Percentiles rank a stretch among this genome's conserved stretches.
Evolutionary conservation across 2,113 vertebrate genomes (phyloP).

Genomic region (Bos indicus): DNA sequence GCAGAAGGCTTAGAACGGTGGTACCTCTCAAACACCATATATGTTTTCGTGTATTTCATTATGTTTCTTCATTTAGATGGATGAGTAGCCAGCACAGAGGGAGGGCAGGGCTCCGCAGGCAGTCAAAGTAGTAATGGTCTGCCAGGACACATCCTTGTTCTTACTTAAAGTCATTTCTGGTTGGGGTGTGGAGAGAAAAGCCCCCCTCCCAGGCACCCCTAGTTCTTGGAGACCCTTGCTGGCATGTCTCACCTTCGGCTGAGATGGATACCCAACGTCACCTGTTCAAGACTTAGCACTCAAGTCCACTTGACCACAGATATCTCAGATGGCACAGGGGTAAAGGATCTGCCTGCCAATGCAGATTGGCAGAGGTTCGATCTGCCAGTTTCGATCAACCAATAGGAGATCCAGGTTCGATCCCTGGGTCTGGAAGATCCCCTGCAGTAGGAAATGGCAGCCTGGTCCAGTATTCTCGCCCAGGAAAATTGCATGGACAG

Average conservation of each 20-base stretch:
- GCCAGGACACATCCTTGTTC: not conserved
- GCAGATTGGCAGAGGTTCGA: not conserved
- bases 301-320: not conserved
- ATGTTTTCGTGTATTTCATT: not conserved
- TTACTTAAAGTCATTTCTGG: not conserved
- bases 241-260: not conserved
- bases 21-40: not conserved
- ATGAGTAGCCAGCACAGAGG: not conserved
- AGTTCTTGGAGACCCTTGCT: not conserved
- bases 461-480: not conserved
- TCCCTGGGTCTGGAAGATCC: not conserved
- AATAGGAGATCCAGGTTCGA: not conserved
- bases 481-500: not conserved
- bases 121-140: not conserved
- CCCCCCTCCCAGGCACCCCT: not conserved
- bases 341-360: not conserved
- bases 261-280: not conserved
- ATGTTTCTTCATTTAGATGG: not conserved
- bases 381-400: not conserved
- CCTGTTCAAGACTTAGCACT: fast-evolving
- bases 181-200: not conserved
- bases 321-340: not conserved
- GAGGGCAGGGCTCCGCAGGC: not conserved
- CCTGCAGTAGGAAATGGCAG: not conserved
- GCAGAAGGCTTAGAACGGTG: not conserved